Conservation (phyloP, 2,797 vertebrate species). For the Gallinago stenura region DNA sequence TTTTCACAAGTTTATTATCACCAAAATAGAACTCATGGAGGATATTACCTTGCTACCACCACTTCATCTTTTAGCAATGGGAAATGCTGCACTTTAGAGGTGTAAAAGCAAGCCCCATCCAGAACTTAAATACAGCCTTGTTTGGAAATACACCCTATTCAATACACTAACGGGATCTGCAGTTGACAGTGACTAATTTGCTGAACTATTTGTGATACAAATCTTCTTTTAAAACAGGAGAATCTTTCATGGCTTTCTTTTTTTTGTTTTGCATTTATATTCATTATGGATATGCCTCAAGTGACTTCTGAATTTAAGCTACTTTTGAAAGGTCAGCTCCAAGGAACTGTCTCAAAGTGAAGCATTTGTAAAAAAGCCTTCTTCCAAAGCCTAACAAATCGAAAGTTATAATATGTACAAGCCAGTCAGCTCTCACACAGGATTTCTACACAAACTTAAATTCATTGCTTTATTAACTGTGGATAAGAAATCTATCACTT, state of each 20-base stretch:
- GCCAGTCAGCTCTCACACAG: neutral
- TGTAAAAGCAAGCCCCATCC: neutral
- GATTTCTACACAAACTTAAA: neutral
- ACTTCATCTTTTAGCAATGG: neutral
- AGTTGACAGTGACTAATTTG: neutral
- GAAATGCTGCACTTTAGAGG: neutral
- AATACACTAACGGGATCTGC: neutral
- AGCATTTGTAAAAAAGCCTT: neutral
- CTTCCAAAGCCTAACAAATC: neutral
- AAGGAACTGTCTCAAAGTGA: neutral
- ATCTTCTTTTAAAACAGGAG: neutral
- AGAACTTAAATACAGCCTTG: neutral
- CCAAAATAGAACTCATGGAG: neutral
- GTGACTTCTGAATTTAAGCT: neutral
- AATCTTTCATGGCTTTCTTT: neutral
- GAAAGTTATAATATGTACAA: neutral
- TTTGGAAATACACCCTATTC: neutral
- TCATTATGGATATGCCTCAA: neutral
- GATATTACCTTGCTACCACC: neutral
- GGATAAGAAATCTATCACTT: neutral
- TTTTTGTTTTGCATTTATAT: neutral
- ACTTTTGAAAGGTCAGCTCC: neutral
- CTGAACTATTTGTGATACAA: neutral
- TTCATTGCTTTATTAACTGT: neutral
- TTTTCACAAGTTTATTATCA: conserved; percentile 18